A percentile compares a stretch with the other conserved stretches of the same genome.
phyloP scores from a whole-genome alignment of 2,113 vertebrate species.

The Labeo catla region DNA sequence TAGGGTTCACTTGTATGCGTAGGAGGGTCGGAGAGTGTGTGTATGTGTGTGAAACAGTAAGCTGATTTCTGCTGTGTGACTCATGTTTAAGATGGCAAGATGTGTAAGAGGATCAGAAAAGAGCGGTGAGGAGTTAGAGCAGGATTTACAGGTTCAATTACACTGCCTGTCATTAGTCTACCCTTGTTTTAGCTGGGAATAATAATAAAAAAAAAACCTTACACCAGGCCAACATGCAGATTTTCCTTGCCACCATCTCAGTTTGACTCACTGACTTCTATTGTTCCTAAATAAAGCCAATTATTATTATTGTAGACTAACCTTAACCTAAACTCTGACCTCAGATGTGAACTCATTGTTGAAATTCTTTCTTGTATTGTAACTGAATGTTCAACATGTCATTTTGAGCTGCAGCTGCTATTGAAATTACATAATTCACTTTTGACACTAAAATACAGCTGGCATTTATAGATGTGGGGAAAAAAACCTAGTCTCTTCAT shows the following conservation, averaged over 20 bases:
- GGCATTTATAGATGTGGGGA: neutral
- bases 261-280: neutral
- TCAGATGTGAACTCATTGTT: neutral
- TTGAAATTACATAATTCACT: neutral
- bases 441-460: neutral
- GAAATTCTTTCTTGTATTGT: neutral
- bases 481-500: neutral
- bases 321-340: neutral
- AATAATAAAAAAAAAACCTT: neutral
- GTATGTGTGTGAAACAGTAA: conserved; percentile 22
- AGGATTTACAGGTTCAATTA: conserved; percentile 51
- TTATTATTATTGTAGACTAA: neutral
- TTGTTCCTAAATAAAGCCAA: conserved; percentile 3
- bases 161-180: conserved; percentile 42
- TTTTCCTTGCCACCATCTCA: neutral
- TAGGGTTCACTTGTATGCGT: conserved; percentile 1
- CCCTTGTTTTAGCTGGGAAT: neutral
- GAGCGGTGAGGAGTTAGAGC: conserved; percentile 39
- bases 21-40: conserved; percentile 3
- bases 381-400: neutral
- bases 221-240: neutral
- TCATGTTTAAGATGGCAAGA: conserved; percentile 40
- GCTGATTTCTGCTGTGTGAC: conserved; percentile 35
- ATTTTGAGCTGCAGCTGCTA: too few relatives aligned
- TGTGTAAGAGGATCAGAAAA: conserved; percentile 51